Percentiles rank a stretch among this genome's conserved stretches.
phyloP scores from a whole-genome alignment of 1,140 invertebrate genomes.

The Micrasema minimum region DNA sequence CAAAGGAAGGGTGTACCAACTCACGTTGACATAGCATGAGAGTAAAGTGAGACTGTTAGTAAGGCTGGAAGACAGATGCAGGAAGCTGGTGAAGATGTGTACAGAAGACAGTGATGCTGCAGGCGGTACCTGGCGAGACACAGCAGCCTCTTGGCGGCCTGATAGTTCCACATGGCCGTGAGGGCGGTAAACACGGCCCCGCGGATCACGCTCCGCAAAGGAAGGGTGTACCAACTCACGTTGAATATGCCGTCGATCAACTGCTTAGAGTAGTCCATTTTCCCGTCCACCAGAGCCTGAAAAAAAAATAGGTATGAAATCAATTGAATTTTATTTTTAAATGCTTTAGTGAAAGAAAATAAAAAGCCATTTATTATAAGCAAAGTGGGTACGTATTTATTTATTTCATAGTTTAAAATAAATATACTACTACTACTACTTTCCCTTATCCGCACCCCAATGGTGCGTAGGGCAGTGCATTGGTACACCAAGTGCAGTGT shows the following conservation, averaged over 20 bases:
- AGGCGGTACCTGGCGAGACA: constrained; percentile 49
- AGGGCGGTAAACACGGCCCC: constrained; percentile 49
- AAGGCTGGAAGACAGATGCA: background rate
- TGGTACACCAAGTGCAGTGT: too few species aligned
- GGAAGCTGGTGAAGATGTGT: background rate
- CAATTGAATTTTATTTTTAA: background rate
- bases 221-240: constrained; percentile 52
- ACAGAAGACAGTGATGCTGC: constrained; percentile 31
- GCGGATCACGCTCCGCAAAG: constrained; percentile 45
- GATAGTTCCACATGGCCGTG: constrained; percentile 52
- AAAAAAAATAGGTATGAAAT: background rate
- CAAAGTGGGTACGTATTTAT: too few species aligned
- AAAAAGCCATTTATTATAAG: background rate
- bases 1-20: constrained; percentile 49
- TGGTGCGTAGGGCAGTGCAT: too few species aligned
- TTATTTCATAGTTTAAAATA: too few species aligned
- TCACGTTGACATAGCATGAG: constrained; percentile 54
- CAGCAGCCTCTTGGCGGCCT: constrained; percentile 47
- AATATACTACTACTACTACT: too few species aligned
- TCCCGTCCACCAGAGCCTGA: constrained; percentile 47
- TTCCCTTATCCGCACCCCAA: too few species aligned
- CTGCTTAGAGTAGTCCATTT: constrained; percentile 40
- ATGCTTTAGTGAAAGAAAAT: background rate
- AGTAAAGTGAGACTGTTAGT: too few species aligned
- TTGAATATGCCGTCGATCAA: constrained; percentile 53